phyloP scores from a whole-genome alignment of 2,797 vertebrate genomes.

The Taeniopygia guttata region DNA sequence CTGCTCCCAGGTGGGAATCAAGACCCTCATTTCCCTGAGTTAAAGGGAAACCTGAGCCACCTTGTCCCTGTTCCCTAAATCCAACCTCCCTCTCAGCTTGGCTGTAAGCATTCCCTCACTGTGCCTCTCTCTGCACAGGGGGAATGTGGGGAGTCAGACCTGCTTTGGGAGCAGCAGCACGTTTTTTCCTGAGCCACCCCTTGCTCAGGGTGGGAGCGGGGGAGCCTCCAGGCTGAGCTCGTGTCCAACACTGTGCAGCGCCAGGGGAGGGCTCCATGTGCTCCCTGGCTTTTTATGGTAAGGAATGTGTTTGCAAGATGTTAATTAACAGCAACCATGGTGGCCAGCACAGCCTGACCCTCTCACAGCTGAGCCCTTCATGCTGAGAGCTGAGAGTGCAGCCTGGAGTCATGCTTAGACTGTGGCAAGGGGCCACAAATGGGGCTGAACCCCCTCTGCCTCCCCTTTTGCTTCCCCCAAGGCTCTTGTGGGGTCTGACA shows the following conservation, averaged over 20 bases:
- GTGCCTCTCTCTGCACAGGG: not conserved
- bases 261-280: not conserved
- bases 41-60: not conserved
- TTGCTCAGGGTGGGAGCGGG: not conserved
- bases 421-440: accelerated
- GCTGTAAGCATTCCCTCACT: not conserved
- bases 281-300: slow-evolving; percentile 62
- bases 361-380: not conserved
- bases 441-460: not conserved
- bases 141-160: not conserved
- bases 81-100: not conserved
- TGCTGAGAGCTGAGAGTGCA: not conserved
- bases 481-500: not conserved
- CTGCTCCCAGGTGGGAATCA: not conserved
- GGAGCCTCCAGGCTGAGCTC: not conserved
- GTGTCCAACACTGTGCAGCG: accelerated
- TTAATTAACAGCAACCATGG: not conserved
- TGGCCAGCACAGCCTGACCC: not conserved
- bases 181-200: not conserved
- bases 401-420: not conserved
- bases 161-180: not conserved
- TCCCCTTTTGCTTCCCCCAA: not conserved
- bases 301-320: slow-evolving; percentile 25
- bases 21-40: not conserved
- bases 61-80: accelerated